Percentiles rank a stretch among this genome's conserved stretches.
These are phyloP conservation scores for Peromyscus maniculatus DNA, from an alignment of 2,113 vertebrate genomes.

Conservation along the genomic window DNA sequence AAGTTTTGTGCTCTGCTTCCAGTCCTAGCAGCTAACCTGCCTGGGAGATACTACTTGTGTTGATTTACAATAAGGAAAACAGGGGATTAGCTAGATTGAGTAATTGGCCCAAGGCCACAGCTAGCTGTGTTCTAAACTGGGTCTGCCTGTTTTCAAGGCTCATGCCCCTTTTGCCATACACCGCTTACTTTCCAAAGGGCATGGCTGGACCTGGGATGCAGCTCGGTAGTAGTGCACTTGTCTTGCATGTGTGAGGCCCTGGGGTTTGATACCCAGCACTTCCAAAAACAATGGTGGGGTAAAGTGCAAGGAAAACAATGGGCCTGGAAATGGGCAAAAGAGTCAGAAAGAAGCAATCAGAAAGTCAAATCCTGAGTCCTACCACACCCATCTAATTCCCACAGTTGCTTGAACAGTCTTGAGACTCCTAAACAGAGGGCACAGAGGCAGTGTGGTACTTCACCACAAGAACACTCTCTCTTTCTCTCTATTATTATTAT, in stretches of 20 bases:
- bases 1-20: background rate
- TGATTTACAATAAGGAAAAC: slow-evolving; percentile 1
- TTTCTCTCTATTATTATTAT: too few species aligned
- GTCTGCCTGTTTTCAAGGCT: background rate
- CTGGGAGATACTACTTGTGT: background rate
- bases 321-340: too few species aligned
- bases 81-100: background rate
- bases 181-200: background rate
- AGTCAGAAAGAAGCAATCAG: background rate
- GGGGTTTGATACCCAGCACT: background rate
- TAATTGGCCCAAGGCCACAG: background rate
- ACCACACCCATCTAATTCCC: background rate
- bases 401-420: background rate
- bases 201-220: background rate
- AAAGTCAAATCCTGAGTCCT: background rate
- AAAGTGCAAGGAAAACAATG: background rate
- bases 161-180: background rate
- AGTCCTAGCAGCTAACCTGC: background rate
- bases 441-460: background rate
- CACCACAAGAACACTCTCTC: too few species aligned
- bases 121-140: background rate
- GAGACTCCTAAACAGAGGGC: background rate
- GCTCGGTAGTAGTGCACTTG: background rate
- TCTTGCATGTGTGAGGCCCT: background rate
- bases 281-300: background rate